These are phyloP conservation scores for Monopis laevigella DNA, from an alignment of 2,888 invertebrate species.

Conservation along the genomic window DNA sequence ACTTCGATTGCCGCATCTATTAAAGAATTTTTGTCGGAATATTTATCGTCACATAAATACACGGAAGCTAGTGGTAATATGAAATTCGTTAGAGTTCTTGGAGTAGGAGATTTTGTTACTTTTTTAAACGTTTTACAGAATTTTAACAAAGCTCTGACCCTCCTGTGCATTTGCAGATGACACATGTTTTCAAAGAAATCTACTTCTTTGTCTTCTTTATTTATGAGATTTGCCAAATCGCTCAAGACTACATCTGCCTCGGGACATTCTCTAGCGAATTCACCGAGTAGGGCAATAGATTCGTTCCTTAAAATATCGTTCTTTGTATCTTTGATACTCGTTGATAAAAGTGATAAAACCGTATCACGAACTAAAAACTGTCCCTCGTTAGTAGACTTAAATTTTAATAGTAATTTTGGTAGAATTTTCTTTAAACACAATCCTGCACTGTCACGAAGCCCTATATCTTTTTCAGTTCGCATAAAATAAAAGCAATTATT, in stretches of 20 bases:
- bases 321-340: conserved; percentile 74
- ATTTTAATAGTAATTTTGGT: conserved; percentile 69
- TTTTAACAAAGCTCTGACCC: conserved; percentile 82
- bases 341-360: conserved; percentile 76
- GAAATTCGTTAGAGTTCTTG: conserved; percentile 82
- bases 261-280: conserved; percentile 77
- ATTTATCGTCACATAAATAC: conserved; percentile 82
- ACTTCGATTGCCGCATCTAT: conserved; percentile 88
- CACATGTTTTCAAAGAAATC: conserved; percentile 96
- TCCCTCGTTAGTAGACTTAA: conserved; percentile 63
- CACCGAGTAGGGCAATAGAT: conserved; percentile 80
- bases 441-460: conserved; percentile 80
- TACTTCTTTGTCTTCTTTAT: conserved; percentile 80
- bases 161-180: conserved; percentile 87
- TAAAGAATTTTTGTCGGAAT: conserved; percentile 78
- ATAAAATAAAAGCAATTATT: conserved; percentile 86
- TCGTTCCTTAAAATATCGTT: conserved; percentile 81
- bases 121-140: conserved; percentile 74
- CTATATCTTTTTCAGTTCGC: conserved; percentile 82
- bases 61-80: conserved; percentile 84
- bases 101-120: conserved; percentile 67
- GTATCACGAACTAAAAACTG: conserved; percentile 77
- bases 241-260: conserved; percentile 74
- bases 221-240: conserved; percentile 74
- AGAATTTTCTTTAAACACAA: conserved; percentile 77